Evolutionary conservation across 2,888 invertebrate genomes (phyloP), one percentile per base, ranked within the genome.

Genomic region (Coenonympha glycerion): DNA sequence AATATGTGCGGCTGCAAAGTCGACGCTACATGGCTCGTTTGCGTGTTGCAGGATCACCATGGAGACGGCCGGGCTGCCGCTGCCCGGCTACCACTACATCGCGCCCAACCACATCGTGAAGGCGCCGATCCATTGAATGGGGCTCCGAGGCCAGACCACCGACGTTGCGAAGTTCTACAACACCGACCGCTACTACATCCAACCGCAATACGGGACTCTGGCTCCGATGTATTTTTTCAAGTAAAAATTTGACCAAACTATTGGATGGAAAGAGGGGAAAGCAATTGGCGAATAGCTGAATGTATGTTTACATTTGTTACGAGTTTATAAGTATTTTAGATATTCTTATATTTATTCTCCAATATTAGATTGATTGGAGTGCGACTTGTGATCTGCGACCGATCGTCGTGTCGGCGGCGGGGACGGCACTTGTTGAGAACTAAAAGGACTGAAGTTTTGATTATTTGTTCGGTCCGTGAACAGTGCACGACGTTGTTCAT

Each of bases 81-180:
- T 95, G 89, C 93, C 94, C 57, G 94, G 95, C 65, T 95, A 95
- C 88, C 95, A 95, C 86, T 95, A 95, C 90, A 93, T 96, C 87
- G 92, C 95, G 65, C 95, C 95, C 64, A 95, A 95, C 88, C 94
- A 95, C 89, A 95, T 95, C 82, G 95, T 95, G 73, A 95, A 95
- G 89, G 93, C 95, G 65, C 94, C 95, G 74, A 95, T 95, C 79
- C 95, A 95, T 90, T 95, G 93, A 89, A 80, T 76, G 79, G 77
- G 72, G 79, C 76, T 76, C 63, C 74, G 77, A 66, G 71, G 81
- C 73, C 79, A 73, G 78, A 60, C 44, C 61, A 63, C 76, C 67
- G 55, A 61, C 64, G 68, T 64, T 66, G 73, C 76, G 57, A 70
- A 67, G 52, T 39, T 64, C 64, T 69, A 66, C 67, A 63, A 63